Evolutionary conservation across 2,888 invertebrate genomes (phyloP), one percentile per base, ranked within the genome.

Genomic region (Microctonus aethiopoides): DNA sequence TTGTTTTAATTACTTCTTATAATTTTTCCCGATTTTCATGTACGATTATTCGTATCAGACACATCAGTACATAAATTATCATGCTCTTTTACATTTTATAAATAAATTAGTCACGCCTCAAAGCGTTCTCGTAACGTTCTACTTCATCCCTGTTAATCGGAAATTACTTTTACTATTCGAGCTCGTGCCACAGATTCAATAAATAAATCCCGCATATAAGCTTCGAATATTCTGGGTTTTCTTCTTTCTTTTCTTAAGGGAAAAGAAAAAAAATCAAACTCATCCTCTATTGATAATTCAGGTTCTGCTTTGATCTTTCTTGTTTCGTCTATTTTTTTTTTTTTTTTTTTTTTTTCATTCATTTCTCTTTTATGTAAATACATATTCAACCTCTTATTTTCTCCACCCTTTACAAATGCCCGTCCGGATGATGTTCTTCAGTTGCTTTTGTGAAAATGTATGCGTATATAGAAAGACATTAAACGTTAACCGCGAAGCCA

Each of bases 21-120:
- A 62, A 74, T 75, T 75, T 75, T 74, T 68, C 20, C 69, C 72
- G 73, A 75, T 75, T 75, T 74, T 74, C 73, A 75, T 71, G 72
- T 71, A 63, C 22, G 57, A 74, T 74, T 72, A 72, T 29, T 59
- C 70, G 67, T 16, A 46, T 46, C 16, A 16, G 16, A 6, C 46
- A 4, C 7, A 46, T 16, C 46, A 46, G 16, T 46, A 20, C 7
- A 46, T 46, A n/a, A n/a, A 46, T 46, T 46, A 5, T 16, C 46
- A 46, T 46, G 46, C 46, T 20, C 46, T 7, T 16, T n/a, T n/a
- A n/a, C n/a, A n/a, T n/a, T 46, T 16, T n/a, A 66, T n/a, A n/a
- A 54, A 26, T n/a, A 11, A n/a, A 68, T 74, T 71, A 41, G 69
- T 59, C 70, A 72, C 70, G 74, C 74, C 63, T 68, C n/a, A n/a